phyloP scores from a whole-genome alignment of 2,888 invertebrate species.

The Cecidostiba fungosa region DNA sequence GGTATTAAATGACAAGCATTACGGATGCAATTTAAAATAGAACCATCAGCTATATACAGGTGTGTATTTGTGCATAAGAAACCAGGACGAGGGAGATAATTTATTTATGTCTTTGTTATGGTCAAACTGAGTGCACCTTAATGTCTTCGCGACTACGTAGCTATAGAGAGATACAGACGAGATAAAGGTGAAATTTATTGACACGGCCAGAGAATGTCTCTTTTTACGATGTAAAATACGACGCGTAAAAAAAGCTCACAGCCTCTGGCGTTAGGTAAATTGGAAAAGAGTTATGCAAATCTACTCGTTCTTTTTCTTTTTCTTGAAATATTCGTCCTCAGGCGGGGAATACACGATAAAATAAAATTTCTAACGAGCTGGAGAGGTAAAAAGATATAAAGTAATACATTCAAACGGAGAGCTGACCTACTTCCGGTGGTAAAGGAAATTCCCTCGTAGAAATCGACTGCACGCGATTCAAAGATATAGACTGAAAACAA shows the following conservation, averaged over 20 bases:
- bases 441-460: neutral
- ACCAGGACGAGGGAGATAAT: neutral
- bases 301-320: neutral
- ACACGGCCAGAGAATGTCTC: neutral
- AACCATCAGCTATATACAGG: neutral
- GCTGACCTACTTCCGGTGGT: neutral
- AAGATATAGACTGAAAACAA: slow-evolving; percentile 17
- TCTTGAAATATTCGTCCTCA: neutral
- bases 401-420: neutral
- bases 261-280: neutral
- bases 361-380: neutral
- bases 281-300: neutral
- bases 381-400: neutral
- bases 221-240: neutral
- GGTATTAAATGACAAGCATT: neutral
- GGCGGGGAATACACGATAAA: neutral
- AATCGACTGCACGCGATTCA: neutral
- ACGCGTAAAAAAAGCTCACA: neutral
- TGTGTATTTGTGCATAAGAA: neutral
- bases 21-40: neutral
- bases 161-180: neutral
- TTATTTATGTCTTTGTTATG: no score
- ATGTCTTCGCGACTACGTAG: neutral
- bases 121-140: neutral
- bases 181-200: slow-evolving; percentile 21